Base-by-base conservation (phyloP, 2,888 invertebrate species). In the Ennomos fuscantarius region DNA sequence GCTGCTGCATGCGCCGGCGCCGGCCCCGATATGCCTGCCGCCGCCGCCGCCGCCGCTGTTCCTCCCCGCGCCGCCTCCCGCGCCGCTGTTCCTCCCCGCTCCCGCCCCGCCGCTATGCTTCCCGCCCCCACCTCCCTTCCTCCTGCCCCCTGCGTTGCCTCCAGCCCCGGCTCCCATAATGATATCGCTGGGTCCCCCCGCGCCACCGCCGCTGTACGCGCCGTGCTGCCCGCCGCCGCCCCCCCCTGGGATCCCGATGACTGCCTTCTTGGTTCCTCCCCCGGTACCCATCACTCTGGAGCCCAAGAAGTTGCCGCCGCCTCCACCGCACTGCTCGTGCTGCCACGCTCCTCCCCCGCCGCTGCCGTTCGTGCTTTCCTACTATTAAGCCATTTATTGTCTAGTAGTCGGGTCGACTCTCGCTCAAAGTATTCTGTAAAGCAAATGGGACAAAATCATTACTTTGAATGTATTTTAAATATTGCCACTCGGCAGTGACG, bases 251-350 rank as follows among this genome's bases (percentile, higher is more conserved):
- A 62, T 86, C 1, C 86, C 90, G 0, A 89, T 91, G 89, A 85
- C 79, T 24, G 88, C 89, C 0, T 91, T 74, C 62, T 79, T 89
- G 79, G 76, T 90, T 0, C 73, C 85, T 8, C 74, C 88, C 33
- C 88, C 89, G 5, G 79, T 89, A 0, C 89, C 91, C 0, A 77
- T 87, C 5, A 75, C 84, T 1, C 67, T 91, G 49, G 89, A 90
- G 60, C 84, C 89, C 0, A 89, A 88, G 44, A 87, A 86, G 0
- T 58, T 87, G n/a, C 69, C 71, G 3, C 58, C 67, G 5, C 63
- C 62, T 8, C 64, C 60, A 24, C 56, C 54, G 24, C 24, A 24
- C 24, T 47, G 66, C 8, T 57, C 69, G 0, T 70, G 72, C 32
- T 36, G 9, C 13, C 40, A 13, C 44, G 54, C 59, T 61, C 69